Percentiles rank a stretch among this genome's conserved stretches.
Conservation (phyloP, 2,797 vertebrate species). For the Eidolon dupreanum region DNA sequence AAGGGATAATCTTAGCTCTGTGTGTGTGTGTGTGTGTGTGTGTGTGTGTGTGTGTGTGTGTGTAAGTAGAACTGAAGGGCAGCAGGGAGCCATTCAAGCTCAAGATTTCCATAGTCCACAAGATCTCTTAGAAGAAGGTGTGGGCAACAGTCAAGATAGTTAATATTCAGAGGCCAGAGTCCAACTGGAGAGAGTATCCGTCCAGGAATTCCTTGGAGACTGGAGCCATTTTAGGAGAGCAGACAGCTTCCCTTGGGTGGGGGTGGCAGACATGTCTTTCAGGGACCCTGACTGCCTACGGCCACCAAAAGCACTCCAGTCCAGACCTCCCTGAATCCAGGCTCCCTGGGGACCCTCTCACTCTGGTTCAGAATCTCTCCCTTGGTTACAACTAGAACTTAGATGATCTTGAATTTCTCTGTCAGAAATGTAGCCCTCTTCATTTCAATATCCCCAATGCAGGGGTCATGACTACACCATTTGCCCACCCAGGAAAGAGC, state of each 20-base stretch:
- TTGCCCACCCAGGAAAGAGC: not conserved
- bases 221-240: not conserved
- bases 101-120: not conserved
- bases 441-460: not conserved
- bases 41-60: not conserved
- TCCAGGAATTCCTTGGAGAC: not conserved
- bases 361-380: not conserved
- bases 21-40: not conserved
- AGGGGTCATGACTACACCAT: not conserved
- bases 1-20: accelerated
- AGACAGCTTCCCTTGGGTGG: not conserved
- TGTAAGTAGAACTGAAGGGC: not conserved
- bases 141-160: not conserved
- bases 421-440: not conserved
- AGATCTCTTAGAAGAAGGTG: not conserved
- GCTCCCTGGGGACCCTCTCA: not conserved
- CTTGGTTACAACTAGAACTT: not conserved
- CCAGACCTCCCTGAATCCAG: not conserved
- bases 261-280: too few species aligned
- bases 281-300: not conserved
- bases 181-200: not conserved
- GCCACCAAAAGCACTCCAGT: not conserved
- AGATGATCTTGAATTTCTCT: not conserved
- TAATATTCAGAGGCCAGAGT: not conserved
- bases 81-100: not conserved